These are phyloP conservation scores for Miopithecus talapoin DNA, from an alignment of 2,797 vertebrate species.

Conservation along the genomic window DNA sequence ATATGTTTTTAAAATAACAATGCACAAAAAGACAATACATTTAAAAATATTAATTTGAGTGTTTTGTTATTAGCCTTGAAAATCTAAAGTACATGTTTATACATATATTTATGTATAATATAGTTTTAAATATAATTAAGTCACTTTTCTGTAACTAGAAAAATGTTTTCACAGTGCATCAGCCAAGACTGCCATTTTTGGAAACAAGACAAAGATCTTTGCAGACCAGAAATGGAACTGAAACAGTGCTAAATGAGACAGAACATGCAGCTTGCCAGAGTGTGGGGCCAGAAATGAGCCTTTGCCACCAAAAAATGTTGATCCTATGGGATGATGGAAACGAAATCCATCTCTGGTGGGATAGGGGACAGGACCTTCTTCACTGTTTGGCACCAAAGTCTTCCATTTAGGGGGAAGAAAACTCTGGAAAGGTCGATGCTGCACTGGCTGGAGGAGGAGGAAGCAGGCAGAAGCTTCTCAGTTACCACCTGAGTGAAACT, in stretches of 20 bases:
- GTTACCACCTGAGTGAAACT: not conserved
- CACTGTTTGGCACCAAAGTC: not conserved
- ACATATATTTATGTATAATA: not conserved
- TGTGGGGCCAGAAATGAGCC: not conserved
- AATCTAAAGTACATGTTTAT: not conserved
- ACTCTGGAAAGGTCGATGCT: not conserved
- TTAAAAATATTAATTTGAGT: slow-evolving; percentile 2
- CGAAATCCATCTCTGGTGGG: not conserved
- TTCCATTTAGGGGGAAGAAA: not conserved
- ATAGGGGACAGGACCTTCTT: not conserved
- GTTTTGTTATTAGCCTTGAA: not conserved
- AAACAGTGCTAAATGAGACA: not conserved
- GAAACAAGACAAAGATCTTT: not conserved
- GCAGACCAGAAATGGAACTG: not conserved
- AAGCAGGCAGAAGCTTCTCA: not conserved
- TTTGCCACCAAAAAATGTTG: not conserved
- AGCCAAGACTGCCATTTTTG: not conserved
- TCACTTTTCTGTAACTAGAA: not conserved
- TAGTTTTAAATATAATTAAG: not conserved
- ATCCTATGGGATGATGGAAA: not conserved
- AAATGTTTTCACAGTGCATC: not conserved
- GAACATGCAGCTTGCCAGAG: not conserved
- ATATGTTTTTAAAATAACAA: not conserved
- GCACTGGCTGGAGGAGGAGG: not conserved
- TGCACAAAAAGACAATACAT: not conserved